A percentile compares a stretch with the other conserved stretches of the same genome.
phyloP scores from a whole-genome alignment of 64 coral and sea anemone species.

The Pocillopora verrucosa region DNA sequence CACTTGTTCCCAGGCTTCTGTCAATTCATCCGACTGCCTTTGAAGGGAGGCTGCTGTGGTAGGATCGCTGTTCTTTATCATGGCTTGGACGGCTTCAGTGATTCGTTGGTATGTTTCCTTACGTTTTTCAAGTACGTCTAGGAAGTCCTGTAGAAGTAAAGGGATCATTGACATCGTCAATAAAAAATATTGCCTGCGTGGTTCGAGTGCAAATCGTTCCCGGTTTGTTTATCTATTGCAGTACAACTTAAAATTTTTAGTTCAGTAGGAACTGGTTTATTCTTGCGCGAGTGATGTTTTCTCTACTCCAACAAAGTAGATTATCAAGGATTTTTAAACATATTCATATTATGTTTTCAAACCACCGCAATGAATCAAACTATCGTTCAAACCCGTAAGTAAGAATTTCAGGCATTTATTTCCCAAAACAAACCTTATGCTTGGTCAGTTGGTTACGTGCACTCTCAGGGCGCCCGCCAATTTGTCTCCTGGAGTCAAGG shows the following conservation, averaged over 20 bases:
- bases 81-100: constrained; percentile 56
- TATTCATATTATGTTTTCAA: no score
- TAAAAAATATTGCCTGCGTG: not conserved
- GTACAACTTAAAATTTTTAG: no score
- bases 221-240: no score
- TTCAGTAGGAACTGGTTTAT: no score
- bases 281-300: no score
- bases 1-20: constrained; percentile 87
- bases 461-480: constrained; percentile 88
- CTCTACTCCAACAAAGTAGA: no score
- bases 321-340: no score
- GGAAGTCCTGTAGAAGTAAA: constrained; percentile 71
- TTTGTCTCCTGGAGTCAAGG: constrained; percentile 77
- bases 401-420: not conserved
- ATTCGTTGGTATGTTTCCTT: constrained; percentile 73
- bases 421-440: constrained; percentile 73
- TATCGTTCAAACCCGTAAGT: not conserved
- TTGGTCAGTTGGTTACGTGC: constrained; percentile 81
- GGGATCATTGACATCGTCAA: not conserved
- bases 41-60: constrained; percentile 86
- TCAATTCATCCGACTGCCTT: constrained; percentile 79
- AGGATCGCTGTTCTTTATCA: constrained; percentile 76
- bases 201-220: no score
- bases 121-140: constrained; percentile 80
- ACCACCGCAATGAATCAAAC: no score